Evolutionary conservation across 2,888 invertebrate species (phyloP), one percentile per base, ranked within the genome.

Genomic region (Dicycla oo): DNA sequence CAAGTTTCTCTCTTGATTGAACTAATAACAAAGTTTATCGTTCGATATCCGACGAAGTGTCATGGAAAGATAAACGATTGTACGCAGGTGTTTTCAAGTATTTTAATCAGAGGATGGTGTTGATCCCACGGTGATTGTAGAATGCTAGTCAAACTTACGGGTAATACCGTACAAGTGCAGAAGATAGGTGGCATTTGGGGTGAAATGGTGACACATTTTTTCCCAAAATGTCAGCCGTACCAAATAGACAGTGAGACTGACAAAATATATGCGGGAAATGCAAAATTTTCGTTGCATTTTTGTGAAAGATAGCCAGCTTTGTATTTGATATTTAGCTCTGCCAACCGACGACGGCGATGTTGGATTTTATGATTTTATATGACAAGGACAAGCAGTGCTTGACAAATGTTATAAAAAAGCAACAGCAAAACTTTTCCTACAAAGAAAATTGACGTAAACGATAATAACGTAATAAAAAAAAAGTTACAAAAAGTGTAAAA

Each of bases 1-100:
- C 73, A 88, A 90, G 85, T 86, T 86, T 80, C 79, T 87, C 81
- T 82, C 81, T 75, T 83, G 86, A 88, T 88, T 86, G 84, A 88
- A 88, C 82, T 83, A 88, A 89, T 88, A 88, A 89, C 88, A 81
- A 91, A 91, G 88, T 91, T 90, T 80, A 78, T 77, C 85, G 88
- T 87, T 88, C 86, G 86, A 89, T 87, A 86, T 83, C 87, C 75
- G 70, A 78, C 82, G 73, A 88, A 88, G 88, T 89, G 90, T 88
- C 90, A 83, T 83, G 83, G 86, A 83, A 89, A 90, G 90, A 90
- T 87, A 89, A 90, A 90, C 83, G 89, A 89, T 89, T 87, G 83
- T 62, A 70, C 88, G 87, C 91, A 91, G 91, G 88, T 91, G 91
- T 83, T 87, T 81, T 71, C 72, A 87, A 87, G 85, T 88, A 89